Evolutionary conservation across 2,888 invertebrate genomes (phyloP).

Genomic region (Campoletis raptor): DNA sequence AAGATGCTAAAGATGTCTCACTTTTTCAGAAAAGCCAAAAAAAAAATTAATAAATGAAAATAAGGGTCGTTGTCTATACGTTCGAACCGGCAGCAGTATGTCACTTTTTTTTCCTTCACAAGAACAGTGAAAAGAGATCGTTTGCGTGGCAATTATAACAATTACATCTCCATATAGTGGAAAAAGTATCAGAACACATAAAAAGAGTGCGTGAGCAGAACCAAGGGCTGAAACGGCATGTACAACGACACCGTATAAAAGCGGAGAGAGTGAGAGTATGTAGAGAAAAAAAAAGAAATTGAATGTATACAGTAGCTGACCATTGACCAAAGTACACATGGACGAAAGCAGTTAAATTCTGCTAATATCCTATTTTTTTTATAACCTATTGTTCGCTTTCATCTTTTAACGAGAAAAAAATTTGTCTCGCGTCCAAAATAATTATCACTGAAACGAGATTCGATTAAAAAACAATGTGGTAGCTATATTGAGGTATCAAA

Average conservation of each 20-base stretch:
- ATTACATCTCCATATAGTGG: neutral
- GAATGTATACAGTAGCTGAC: neutral
- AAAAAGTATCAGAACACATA: neutral
- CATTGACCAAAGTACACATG: neutral
- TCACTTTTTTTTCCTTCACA: neutral
- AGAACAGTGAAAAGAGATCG: neutral
- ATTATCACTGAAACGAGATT: neutral
- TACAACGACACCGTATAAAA: neutral
- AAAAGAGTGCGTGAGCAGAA: constrained; percentile 4
- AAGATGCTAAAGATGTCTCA: too few relatives aligned
- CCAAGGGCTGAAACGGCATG: neutral
- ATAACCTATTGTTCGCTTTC: neutral
- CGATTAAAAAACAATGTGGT: neutral
- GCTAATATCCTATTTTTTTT: neutral
- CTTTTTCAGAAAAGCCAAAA: too few relatives aligned
- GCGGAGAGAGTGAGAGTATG: neutral
- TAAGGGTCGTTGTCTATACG: too few relatives aligned
- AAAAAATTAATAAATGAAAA: too few relatives aligned
- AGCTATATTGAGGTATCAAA: neutral
- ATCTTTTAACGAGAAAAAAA: neutral
- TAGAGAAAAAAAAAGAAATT: neutral
- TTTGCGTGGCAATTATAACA: constrained; percentile 1
- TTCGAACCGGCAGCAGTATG: too few relatives aligned
- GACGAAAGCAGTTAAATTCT: neutral
- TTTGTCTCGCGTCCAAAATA: neutral